Percentiles rank a stretch among this genome's conserved stretches.
Conservation (phyloP, 2,113 vertebrate species). For the Protomyctophum bolini region DNA sequence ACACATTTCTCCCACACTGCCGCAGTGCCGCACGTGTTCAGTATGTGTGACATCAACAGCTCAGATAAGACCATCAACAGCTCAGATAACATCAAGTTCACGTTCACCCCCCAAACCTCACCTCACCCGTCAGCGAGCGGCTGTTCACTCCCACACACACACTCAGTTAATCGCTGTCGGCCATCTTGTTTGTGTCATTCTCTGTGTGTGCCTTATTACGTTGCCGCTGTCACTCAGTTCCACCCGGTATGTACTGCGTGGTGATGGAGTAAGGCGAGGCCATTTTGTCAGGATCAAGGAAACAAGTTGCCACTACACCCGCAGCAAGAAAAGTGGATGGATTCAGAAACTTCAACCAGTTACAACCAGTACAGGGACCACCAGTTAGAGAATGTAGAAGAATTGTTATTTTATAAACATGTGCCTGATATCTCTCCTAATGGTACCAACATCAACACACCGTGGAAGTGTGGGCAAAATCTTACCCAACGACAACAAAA, state of each 20-base stretch:
- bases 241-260: background rate
- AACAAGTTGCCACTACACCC: background rate
- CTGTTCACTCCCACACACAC: background rate
- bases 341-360: too few species aligned
- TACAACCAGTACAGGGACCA: too few species aligned
- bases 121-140: background rate
- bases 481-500: too few species aligned
- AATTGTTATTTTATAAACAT: too few species aligned
- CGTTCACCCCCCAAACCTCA: background rate
- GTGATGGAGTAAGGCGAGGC: background rate
- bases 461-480: too few species aligned
- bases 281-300: slow-evolving; percentile 8
- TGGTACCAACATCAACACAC: too few species aligned
- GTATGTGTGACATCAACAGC: background rate
- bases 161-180: background rate
- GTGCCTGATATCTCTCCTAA: too few species aligned
- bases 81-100: background rate
- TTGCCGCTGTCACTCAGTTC: background rate
- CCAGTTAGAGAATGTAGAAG: too few species aligned
- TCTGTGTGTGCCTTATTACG: background rate
- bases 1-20: background rate
- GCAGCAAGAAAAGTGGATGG: background rate
- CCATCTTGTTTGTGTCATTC: background rate
- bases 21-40: background rate
- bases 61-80: too few species aligned